phyloP scores from a whole-genome alignment of 2,797 vertebrate species.

The Orientallactaga sibirica region DNA sequence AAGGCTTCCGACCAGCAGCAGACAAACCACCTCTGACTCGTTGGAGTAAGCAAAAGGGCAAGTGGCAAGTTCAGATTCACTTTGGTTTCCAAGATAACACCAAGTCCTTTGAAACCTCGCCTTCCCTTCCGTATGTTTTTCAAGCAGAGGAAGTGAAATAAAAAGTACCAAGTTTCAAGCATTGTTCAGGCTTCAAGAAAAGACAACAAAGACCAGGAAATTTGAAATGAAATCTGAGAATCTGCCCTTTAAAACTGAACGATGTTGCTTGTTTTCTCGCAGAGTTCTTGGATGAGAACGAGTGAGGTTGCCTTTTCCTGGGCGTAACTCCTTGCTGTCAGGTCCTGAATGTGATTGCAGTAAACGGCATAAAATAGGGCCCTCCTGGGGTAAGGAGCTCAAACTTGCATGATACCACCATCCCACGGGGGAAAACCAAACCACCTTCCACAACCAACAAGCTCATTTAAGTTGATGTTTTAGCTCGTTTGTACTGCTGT shows the following conservation, averaged over 20 bases:
- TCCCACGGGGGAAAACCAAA: not conserved
- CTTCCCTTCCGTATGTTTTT: conserved; percentile 69
- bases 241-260: conserved; percentile 68
- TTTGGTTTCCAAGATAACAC: conserved; percentile 65
- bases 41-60: conserved; percentile 9
- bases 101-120: not conserved
- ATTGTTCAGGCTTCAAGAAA: conserved; percentile 77
- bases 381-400: not conserved
- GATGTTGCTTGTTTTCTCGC: conserved; percentile 61
- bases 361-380: not conserved
- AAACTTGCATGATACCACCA: not conserved
- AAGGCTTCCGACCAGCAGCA: not conserved
- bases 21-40: too few species aligned
- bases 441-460: not conserved
- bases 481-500: not conserved
- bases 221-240: conserved; percentile 71
- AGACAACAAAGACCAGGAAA: conserved; percentile 84
- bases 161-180: conserved; percentile 66
- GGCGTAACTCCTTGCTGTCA: not conserved
- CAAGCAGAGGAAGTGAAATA: conserved; percentile 79
- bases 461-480: not conserved
- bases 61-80: conserved; percentile 41
- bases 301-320: conserved; percentile 63
- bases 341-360: not conserved
- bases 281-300: conserved; percentile 59